Conservation (phyloP, 2,113 vertebrate species). For the Cathartes aura region DNA sequence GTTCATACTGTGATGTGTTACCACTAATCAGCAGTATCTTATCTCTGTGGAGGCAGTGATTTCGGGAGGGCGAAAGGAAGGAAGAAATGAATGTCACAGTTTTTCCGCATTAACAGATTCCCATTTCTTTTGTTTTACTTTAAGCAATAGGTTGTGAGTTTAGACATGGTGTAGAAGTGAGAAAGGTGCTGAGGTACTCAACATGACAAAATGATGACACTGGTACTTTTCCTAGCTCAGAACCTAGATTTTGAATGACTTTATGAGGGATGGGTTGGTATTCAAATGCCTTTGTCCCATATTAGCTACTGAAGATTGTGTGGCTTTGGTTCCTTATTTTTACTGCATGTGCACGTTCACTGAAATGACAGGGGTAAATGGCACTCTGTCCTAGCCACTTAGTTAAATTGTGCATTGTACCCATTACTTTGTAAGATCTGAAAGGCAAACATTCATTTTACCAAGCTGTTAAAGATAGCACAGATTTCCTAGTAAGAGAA, state of each 20-base stretch:
- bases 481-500: not conserved
- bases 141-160: not conserved
- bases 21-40: not conserved
- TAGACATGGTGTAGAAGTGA: not conserved
- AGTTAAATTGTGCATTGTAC: not conserved
- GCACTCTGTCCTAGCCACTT: not conserved
- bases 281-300: not conserved
- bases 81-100: not conserved
- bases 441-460: not conserved
- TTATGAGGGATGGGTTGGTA: not conserved
- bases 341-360: not conserved
- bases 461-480: not conserved
- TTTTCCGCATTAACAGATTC: not conserved
- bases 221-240: not conserved
- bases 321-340: not conserved
- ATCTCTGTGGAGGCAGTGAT: not conserved
- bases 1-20: not conserved
- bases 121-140: not conserved
- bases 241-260: not conserved
- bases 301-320: not conserved
- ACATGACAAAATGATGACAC: not conserved
- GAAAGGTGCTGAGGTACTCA: not conserved
- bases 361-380: not conserved
- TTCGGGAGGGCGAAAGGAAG: not conserved
- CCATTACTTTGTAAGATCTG: not conserved